phyloP scores from a whole-genome alignment of 1,140 invertebrate species.

The Helicoverpa zea region DNA sequence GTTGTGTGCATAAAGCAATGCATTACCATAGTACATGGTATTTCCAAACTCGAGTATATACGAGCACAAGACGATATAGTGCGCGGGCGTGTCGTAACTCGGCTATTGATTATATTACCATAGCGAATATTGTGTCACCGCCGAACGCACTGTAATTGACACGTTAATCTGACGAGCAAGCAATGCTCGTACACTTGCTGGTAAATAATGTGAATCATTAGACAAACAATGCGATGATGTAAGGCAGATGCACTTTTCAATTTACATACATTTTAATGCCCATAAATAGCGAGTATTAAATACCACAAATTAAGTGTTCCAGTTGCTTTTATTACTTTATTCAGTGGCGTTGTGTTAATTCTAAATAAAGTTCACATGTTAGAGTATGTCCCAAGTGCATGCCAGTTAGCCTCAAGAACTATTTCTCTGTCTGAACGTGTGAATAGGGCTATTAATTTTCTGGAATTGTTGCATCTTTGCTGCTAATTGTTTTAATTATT shows the following conservation, averaged over 20 bases:
- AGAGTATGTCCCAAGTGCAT: not conserved
- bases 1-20: not conserved
- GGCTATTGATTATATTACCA: slow-evolving; percentile 45
- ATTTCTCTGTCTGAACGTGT: slow-evolving; percentile 1
- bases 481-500: not conserved
- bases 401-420: slow-evolving; percentile 1
- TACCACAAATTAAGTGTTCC: not conserved
- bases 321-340: not conserved
- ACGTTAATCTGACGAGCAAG: not conserved
- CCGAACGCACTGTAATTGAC: not conserved
- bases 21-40: slow-evolving; percentile 30
- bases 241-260: slow-evolving; percentile 1
- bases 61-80: not conserved
- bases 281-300: not conserved
- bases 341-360: not conserved
- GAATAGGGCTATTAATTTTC: slow-evolving; percentile 18
- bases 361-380: not conserved
- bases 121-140: slow-evolving; percentile 45
- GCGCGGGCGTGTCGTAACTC: slow-evolving; percentile 43
- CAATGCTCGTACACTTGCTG: not conserved
- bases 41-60: slow-evolving; percentile 11
- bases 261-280: not conserved
- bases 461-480: not conserved
- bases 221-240: not conserved
- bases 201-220: slow-evolving; percentile 1